Base-by-base conservation (phyloP, 2,888 invertebrate genomes). In the Polyommatus icarus region DNA sequence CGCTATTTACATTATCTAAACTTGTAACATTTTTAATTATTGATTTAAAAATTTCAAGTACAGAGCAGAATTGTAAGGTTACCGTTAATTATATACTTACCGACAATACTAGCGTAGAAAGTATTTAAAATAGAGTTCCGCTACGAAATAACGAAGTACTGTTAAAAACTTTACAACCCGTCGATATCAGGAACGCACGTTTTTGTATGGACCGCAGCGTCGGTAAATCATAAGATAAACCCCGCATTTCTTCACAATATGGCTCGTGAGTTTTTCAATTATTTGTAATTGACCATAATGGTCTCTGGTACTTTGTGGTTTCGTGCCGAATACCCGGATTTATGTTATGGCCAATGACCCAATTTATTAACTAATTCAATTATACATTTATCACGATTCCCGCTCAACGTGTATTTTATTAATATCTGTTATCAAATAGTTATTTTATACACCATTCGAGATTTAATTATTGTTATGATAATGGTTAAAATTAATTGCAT, bases 231-330 rank as follows among this genome's bases (percentile, higher is more conserved):
- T 86, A 85, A 83, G 84, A 87, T 88, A 87, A 84, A 86, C 86
- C 89, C 87, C 89, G 89, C 88, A 84, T 88, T 87, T 83, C 87
- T 87, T 86, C 87, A 90, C 90, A 91, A 90, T 92, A 90, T 87
- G 90, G 92, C 91, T 91, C 91, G 91, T 90, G 88, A 91, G 88
- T 87, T 87, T 92, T 93, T 92, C 92, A 92, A 93, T 93, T 92
- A 92, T 90, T 86, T 90, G 88, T 90, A 88, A 92, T 91, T 92
- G 91, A 92, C 91, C 91, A 91, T 91, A 92, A 91, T 91, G 88
- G 88, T 18, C 20, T 72, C 32, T 40, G 20, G 18, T 24, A n/a
- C 24, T 40, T 24, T 77, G 73, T 40, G 77, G 59, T 59, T 40
- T 15, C 50, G 76, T 73, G 59, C 46, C 40, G 20, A 50, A 54